phyloP scores from a whole-genome alignment of 2,797 vertebrate genomes.

The Alca torda region DNA sequence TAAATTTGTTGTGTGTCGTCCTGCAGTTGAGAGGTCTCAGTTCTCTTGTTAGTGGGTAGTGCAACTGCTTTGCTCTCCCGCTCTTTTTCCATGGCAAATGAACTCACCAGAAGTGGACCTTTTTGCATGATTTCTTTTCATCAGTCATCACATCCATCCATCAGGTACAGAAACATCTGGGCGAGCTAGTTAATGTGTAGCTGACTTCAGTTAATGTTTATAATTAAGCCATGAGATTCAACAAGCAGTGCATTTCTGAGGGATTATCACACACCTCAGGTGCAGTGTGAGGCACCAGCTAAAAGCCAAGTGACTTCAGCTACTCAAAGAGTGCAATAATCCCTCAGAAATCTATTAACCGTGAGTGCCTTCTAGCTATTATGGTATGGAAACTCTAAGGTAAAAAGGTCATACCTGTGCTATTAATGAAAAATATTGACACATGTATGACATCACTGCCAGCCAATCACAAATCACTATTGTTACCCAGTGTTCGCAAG shows the following conservation, averaged over 20 bases:
- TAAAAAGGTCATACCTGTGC: slow-evolving; percentile 68
- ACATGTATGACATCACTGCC: slow-evolving; percentile 46
- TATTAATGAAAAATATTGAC: slow-evolving; percentile 64
- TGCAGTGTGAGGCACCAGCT: slow-evolving; percentile 30
- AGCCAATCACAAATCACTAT: slow-evolving; percentile 28
- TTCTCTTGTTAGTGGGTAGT: neutral
- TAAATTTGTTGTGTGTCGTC: neutral
- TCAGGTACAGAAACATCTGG: slow-evolving; percentile 59
- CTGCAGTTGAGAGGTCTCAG: neutral
- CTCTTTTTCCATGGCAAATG: neutral
- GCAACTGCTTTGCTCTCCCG: neutral
- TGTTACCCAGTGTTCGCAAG: neutral
- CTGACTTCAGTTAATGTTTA: slow-evolving; percentile 57
- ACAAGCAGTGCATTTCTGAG: slow-evolving; percentile 59
- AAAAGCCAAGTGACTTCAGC: slow-evolving; percentile 49
- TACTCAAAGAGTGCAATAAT: slow-evolving; percentile 56
- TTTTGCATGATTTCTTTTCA: slow-evolving; percentile 45
- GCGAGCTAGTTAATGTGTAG: slow-evolving; percentile 44
- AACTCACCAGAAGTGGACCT: neutral
- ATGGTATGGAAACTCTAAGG: slow-evolving; percentile 58
- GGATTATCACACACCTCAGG: slow-evolving; percentile 65
- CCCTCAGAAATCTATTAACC: slow-evolving; percentile 63
- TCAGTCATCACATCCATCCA: slow-evolving; percentile 52
- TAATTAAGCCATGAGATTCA: slow-evolving; percentile 51
- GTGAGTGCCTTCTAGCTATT: slow-evolving; percentile 23